A percentile compares a stretch with the other conserved stretches of the same genome.
Evolutionary conservation across 2,113 vertebrate species (phyloP).

Genomic region (Notechis scutatus): DNA sequence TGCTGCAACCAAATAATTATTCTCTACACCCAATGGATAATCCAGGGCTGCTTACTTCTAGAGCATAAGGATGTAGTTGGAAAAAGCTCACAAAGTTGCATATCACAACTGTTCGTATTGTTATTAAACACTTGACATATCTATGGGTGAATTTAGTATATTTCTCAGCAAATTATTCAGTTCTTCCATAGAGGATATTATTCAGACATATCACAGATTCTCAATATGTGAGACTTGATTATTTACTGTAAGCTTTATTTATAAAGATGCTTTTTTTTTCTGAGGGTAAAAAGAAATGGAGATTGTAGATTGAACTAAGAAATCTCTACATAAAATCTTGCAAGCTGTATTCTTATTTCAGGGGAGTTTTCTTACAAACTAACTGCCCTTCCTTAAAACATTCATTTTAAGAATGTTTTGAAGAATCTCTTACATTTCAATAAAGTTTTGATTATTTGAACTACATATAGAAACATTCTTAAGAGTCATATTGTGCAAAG

Average conservation of each 20-base stretch:
- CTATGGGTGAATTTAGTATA: neutral
- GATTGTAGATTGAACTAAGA: neutral
- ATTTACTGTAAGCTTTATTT: neutral
- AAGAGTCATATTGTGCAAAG: neutral
- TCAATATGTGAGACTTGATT: neutral
- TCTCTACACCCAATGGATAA: neutral
- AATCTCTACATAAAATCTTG: neutral
- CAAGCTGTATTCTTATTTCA: neutral
- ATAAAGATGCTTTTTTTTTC: neutral
- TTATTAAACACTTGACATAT: neutral
- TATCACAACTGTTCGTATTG: neutral
- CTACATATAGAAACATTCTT: neutral
- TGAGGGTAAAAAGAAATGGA: neutral
- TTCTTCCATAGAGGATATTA: neutral
- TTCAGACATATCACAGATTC: neutral
- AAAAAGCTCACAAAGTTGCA: neutral
- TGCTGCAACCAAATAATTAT: neutral
- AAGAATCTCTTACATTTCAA: neutral
- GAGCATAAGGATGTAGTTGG: neutral
- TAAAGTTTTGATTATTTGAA: neutral
- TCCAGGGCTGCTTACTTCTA: neutral
- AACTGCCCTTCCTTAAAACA: neutral
- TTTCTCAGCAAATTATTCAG: neutral
- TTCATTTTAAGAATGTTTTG: neutral
- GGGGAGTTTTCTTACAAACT: neutral